Evolutionary conservation across 2,888 invertebrate species (phyloP).

Genomic region (Idaea straminata): DNA sequence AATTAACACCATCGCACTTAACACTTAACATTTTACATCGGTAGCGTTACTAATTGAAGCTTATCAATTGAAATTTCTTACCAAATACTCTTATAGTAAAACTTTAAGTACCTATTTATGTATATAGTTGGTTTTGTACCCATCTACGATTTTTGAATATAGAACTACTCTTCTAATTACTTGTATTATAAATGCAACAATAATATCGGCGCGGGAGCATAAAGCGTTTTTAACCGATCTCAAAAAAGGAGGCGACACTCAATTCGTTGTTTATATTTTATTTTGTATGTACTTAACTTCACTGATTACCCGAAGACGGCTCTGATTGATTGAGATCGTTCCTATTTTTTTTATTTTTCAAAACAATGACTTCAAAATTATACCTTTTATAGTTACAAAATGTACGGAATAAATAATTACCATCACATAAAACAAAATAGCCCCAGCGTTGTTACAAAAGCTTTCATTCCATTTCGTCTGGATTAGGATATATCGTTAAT

Average conservation of each 20-base stretch:
- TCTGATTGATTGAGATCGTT: no score
- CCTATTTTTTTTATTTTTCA: no score
- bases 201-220: no score
- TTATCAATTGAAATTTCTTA: background rate
- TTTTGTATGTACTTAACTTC: no score
- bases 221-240: no score
- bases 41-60: background rate
- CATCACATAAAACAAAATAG: background rate
- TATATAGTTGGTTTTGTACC: background rate
- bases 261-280: no score
- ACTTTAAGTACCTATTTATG: background rate
- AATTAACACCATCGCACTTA: background rate
- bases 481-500: background rate
- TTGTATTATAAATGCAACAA: background rate
- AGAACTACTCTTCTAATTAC: background rate
- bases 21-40: background rate
- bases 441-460: background rate
- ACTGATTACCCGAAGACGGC: no score
- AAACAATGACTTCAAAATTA: no score
- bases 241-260: no score
- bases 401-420: background rate
- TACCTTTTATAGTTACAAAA: background rate
- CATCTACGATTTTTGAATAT: background rate
- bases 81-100: background rate
- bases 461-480: background rate